phyloP scores from a whole-genome alignment of 2,797 vertebrate genomes.

The Enteromius fasciolatus region DNA sequence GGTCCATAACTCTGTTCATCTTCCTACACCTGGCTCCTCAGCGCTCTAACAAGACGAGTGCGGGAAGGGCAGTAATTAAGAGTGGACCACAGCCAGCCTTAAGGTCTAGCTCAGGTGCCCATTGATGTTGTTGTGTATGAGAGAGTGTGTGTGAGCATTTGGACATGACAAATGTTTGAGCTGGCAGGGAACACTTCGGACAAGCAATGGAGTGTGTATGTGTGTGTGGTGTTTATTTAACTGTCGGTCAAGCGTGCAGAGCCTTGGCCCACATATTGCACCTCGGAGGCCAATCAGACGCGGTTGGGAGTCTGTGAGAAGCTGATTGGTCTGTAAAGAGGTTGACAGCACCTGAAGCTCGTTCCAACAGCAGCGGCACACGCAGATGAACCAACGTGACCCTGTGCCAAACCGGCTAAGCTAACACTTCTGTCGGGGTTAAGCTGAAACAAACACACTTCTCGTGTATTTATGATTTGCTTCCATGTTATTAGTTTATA shows the following conservation, averaged over 20 bases:
- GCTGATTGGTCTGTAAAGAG: constrained; percentile 67
- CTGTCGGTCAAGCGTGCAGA: constrained; percentile 54
- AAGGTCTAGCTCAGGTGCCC: constrained; percentile 48
- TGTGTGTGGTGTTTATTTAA: constrained; percentile 55
- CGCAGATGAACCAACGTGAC: constrained; percentile 60
- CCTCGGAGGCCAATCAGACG: constrained; percentile 64
- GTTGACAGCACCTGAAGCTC: constrained; percentile 65
- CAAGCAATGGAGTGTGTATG: constrained; percentile 36
- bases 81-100: constrained; percentile 47
- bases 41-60: constrained; percentile 35
- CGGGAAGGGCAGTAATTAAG: constrained; percentile 52
- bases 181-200: constrained; percentile 47
- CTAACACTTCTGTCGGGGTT: constrained; percentile 48
- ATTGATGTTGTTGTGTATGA: constrained; percentile 13
- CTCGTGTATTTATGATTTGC: constrained; percentile 37
- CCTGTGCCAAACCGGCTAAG: constrained; percentile 57
- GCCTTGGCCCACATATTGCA: constrained; percentile 63
- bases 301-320: constrained; percentile 54
- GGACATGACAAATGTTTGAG: constrained; percentile 48
- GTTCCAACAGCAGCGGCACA: constrained; percentile 66
- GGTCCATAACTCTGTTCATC: constrained; percentile 44
- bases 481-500: constrained; percentile 75
- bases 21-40: constrained; percentile 50
- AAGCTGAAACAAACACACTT: constrained; percentile 49
- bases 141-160: constrained; percentile 28